phyloP scores from a whole-genome alignment of 1,140 invertebrate genomes.

The Zaprionus ornatus region DNA sequence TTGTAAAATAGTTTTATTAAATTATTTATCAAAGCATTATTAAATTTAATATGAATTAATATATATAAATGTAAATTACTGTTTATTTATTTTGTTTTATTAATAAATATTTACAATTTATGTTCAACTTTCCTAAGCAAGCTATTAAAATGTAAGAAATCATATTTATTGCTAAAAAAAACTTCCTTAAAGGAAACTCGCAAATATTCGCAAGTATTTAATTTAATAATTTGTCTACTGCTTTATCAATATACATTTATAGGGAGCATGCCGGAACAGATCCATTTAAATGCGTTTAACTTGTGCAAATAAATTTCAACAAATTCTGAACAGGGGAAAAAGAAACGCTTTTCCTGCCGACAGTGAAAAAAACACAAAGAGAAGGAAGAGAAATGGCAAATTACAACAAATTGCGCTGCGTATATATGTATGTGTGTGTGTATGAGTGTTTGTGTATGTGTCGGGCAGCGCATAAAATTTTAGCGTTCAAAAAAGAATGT shows the following conservation, averaged over 20 bases:
- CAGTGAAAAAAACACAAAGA: conserved; percentile 19
- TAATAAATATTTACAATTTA: too few species aligned
- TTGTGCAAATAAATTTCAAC: neutral
- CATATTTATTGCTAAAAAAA: too few species aligned
- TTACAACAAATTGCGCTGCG: conserved; percentile 66
- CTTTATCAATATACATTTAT: neutral
- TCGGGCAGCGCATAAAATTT: conserved; percentile 21
- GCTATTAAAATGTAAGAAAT: too few species aligned
- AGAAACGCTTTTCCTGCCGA: neutral
- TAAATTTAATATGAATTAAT: too few species aligned
- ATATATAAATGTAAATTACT: too few species aligned
- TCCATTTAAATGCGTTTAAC: conserved; percentile 8
- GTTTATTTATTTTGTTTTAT: too few species aligned
- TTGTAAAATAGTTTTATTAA: too few species aligned
- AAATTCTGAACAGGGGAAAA: neutral
- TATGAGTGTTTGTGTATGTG: conserved; percentile 19
- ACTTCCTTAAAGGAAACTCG: too few species aligned
- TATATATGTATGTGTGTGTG: conserved; percentile 26
- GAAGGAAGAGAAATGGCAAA: conserved; percentile 47
- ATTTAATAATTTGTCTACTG: neutral
- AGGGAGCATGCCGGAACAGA: neutral
- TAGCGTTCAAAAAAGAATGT: conserved; percentile 22
- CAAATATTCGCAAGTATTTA: neutral
- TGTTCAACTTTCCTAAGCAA: too few species aligned
- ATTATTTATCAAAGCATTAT: too few species aligned